phyloP scores from a whole-genome alignment of 2,888 invertebrate genomes.

The Agrilus cyanescens region DNA sequence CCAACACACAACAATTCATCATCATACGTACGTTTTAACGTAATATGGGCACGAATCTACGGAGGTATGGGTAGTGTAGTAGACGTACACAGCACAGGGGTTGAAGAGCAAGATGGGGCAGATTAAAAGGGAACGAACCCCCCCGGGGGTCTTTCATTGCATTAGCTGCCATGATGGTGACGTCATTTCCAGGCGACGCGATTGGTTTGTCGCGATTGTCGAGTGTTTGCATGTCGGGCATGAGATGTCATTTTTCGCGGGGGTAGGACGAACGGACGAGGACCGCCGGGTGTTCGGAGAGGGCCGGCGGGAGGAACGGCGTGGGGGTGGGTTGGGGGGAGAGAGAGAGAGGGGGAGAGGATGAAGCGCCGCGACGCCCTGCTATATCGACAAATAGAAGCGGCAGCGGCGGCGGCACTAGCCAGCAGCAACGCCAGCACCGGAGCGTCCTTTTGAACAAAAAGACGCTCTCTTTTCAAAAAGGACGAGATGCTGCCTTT shows the following conservation, averaged over 20 bases:
- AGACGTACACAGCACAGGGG: constrained; percentile 16
- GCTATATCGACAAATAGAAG: no score
- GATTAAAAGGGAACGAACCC: constrained; percentile 14
- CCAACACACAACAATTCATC: no score
- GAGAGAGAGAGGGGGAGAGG: no score
- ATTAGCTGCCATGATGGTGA: constrained; percentile 26
- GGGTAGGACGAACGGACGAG: constrained; percentile 7
- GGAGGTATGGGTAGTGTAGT: constrained; percentile 14
- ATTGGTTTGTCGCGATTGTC: constrained; percentile 15
- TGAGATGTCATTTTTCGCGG: constrained; percentile 12
- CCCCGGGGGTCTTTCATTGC: constrained; percentile 21
- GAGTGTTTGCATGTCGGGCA: constrained; percentile 15
- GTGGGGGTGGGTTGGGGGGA: no score
- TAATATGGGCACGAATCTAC: constrained; percentile 9
- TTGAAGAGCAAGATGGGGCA: constrained; percentile 16
- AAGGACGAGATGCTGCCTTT: no score
- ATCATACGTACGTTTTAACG: no score
- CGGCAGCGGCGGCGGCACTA: no score
- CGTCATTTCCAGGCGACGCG: constrained; percentile 16
- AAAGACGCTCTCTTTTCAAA: no score
- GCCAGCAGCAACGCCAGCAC: no score
- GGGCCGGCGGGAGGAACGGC: no score
- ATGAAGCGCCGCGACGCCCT: no score
- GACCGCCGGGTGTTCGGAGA: constrained; percentile 7
- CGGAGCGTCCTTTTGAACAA: no score